These are phyloP conservation scores for Pararge aegeria DNA, from an alignment of 1,140 invertebrate genomes.

Conservation along the genomic window DNA sequence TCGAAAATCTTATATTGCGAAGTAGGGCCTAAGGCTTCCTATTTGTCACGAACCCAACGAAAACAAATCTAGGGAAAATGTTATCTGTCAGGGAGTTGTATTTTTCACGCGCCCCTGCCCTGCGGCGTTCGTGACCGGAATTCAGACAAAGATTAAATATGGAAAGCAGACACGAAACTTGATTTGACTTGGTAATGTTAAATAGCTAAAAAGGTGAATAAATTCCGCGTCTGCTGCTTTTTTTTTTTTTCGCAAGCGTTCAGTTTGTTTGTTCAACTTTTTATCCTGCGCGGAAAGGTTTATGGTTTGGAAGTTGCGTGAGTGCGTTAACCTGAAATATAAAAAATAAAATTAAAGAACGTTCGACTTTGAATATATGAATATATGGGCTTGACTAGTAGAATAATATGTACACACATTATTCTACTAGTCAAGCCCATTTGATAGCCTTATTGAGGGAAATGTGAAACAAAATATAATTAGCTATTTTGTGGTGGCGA, in stretches of 20 bases:
- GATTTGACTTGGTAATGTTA: constrained; percentile 20
- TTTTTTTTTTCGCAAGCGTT: constrained; percentile 2
- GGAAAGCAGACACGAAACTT: constrained; percentile 17
- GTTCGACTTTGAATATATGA: too few species aligned
- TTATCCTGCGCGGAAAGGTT: too few species aligned
- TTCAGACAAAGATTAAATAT: constrained; percentile 23
- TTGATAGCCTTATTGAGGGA: too few species aligned
- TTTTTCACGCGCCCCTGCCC: constrained; percentile 6
- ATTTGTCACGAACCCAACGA: constrained; percentile 5
- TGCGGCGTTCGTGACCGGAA: constrained; percentile 27
- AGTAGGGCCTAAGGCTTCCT: background rate
- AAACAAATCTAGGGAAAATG: constrained; percentile 9
- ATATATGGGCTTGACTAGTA: too few species aligned
- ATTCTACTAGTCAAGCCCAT: too few species aligned
- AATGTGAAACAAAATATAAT: too few species aligned
- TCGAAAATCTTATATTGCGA: too few species aligned
- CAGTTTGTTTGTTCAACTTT: background rate
- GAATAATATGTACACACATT: too few species aligned
- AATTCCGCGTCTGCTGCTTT: constrained; percentile 3
- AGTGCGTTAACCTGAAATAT: too few species aligned
- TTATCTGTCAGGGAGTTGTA: constrained; percentile 5
- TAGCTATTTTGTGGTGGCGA: too few species aligned
- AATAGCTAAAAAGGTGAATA: constrained; percentile 15
- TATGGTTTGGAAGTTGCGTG: too few species aligned
- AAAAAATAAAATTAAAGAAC: too few species aligned